phyloP scores from a whole-genome alignment of 2,797 vertebrate species.

The Tamandua tetradactyla region DNA sequence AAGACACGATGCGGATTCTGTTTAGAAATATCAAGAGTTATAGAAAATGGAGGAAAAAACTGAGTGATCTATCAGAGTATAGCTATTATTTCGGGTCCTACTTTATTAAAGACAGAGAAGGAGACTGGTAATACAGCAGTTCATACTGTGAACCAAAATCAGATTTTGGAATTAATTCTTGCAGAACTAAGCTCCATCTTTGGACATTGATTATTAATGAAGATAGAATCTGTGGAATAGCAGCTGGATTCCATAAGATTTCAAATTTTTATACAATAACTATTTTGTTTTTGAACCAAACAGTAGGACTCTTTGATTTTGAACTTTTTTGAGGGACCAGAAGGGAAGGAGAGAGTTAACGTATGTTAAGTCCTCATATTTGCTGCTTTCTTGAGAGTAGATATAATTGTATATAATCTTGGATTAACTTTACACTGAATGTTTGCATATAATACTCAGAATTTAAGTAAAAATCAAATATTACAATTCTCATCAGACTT shows the following conservation, averaged over 20 bases:
- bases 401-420: constrained; percentile 78
- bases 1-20: constrained; percentile 97
- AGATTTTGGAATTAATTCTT: constrained; percentile 98
- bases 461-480: constrained; percentile 80
- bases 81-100: constrained; percentile 98
- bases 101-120: constrained; percentile 95
- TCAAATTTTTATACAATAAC: constrained; percentile 70
- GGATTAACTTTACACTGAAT: constrained; percentile 80
- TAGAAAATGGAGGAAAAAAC: constrained; percentile 96
- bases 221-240: constrained; percentile 72
- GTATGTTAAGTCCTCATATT: constrained; percentile 78
- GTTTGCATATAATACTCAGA: constrained; percentile 80
- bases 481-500: constrained; percentile 82
- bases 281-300: constrained; percentile 86
- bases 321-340: constrained; percentile 85
- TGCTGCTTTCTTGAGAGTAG: constrained; percentile 82
- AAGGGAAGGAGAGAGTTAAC: constrained; percentile 70
- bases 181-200: constrained; percentile 94
- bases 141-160: constrained; percentile 98
- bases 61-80: constrained; percentile 98
- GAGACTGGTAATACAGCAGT: constrained; percentile 98
- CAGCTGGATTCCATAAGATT: constrained; percentile 79
- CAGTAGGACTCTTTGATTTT: constrained; percentile 82
- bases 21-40: constrained; percentile 97
- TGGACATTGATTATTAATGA: constrained; percentile 84